Conservation (phyloP, 2,113 vertebrate species). For the Noturus placidus region DNA sequence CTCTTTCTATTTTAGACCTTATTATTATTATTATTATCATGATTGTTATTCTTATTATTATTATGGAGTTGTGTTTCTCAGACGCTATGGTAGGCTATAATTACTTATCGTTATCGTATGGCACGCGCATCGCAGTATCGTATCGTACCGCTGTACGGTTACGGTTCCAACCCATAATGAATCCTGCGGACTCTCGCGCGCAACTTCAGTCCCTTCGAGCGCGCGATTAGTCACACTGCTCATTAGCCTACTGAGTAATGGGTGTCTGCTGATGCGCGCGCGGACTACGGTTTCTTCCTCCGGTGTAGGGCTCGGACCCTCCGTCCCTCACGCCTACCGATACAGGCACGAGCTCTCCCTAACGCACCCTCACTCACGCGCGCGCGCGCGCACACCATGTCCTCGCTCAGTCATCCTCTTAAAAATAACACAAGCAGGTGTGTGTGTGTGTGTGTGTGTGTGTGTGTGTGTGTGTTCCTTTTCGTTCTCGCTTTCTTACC, state of each 20-base stretch:
- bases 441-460: slow-evolving; percentile 1
- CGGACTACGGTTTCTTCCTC: neutral
- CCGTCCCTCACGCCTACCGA: neutral
- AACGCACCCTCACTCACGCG: neutral
- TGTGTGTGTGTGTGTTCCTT: neutral
- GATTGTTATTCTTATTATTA: neutral
- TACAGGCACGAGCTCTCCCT: neutral
- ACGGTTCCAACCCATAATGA: neutral
- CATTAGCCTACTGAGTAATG: neutral
- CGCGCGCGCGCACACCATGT: neutral
- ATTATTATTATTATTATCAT: neutral
- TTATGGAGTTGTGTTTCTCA: no score
- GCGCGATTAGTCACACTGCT: slow-evolving; percentile 9
- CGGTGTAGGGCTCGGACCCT: neutral
- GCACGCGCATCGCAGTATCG: neutral
- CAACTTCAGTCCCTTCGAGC: neutral
- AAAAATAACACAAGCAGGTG: slow-evolving; percentile 7
- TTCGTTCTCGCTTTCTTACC: slow-evolving; percentile 25
- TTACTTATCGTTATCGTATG: neutral
- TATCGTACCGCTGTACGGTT: neutral
- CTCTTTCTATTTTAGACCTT: neutral
- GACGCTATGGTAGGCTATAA: neutral
- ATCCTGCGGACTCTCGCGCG: neutral
- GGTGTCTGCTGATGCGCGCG: neutral
- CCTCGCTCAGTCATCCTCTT: neutral